Conservation (phyloP, 2,888 invertebrate genomes). For the Melieria omissa region DNA sequence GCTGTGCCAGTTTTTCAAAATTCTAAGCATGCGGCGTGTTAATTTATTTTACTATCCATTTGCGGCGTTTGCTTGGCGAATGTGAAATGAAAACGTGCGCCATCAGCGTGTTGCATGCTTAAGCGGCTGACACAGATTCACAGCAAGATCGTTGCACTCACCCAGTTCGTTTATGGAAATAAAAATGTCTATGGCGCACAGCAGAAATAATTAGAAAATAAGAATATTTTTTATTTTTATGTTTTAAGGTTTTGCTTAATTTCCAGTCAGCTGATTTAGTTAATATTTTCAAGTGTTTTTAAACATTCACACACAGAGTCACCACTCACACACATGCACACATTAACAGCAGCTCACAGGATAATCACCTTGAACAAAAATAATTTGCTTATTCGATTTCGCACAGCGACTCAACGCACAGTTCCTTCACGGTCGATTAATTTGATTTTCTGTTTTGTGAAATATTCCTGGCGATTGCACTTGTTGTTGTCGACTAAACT, state of each 20-base stretch:
- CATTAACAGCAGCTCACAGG: no score
- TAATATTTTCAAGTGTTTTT: no score
- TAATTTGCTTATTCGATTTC: no score
- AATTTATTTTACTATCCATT: neutral
- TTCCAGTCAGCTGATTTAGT: no score
- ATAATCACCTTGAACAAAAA: no score
- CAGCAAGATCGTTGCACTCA: neutral
- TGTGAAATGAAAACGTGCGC: conserved; percentile 30
- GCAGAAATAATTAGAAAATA: neutral
- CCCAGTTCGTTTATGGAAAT: neutral
- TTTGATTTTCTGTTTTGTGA: neutral
- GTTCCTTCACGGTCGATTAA: neutral
- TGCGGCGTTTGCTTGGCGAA: neutral
- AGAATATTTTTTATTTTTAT: conserved; percentile 2
- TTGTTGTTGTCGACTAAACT: conserved; percentile 12
- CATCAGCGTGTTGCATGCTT: conserved; percentile 25
- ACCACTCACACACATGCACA: no score
- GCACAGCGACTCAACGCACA: neutral
- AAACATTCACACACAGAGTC: no score
- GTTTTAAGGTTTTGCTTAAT: neutral
- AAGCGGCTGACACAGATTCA: conserved; percentile 20
- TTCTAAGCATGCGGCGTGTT: conserved; percentile 15
- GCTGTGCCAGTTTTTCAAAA: conserved; percentile 32
- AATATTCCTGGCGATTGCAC: neutral
- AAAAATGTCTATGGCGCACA: neutral